Evolutionary conservation across 2,113 vertebrate genomes (phyloP).

Genomic region (Chamaetylas fuelleborni): DNA sequence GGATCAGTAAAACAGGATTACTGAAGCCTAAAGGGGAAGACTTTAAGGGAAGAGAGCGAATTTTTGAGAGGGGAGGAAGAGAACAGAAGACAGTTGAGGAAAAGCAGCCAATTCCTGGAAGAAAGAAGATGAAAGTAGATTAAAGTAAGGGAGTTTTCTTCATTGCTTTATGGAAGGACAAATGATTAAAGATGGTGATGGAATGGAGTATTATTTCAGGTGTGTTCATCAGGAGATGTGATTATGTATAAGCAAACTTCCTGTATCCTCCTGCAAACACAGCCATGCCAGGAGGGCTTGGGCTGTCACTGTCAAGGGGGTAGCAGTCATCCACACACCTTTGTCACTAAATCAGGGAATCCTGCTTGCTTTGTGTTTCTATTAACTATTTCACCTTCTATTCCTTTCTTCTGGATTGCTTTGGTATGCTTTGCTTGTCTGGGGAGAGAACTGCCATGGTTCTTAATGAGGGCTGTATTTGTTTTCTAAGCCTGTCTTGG

Average conservation of each 20-base stretch:
- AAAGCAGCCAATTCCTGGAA: background rate
- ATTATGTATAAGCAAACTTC: background rate
- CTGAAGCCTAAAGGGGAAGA: background rate
- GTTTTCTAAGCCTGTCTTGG: background rate
- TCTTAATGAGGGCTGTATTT: background rate
- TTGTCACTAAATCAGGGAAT: background rate
- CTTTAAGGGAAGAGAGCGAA: background rate
- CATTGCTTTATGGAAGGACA: background rate
- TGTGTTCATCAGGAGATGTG: background rate
- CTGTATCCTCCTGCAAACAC: background rate
- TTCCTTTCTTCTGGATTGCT: background rate
- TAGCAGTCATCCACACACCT: background rate
- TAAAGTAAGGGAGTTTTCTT: background rate
- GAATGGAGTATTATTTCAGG: background rate
- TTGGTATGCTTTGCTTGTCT: background rate
- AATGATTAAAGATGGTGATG: background rate
- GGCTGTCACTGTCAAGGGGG: background rate
- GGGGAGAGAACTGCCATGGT: background rate
- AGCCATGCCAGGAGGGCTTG: background rate
- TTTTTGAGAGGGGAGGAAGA: background rate
- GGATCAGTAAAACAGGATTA: constrained; percentile 3
- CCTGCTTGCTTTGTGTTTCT: background rate
- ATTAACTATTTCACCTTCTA: background rate
- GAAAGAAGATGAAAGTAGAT: background rate
- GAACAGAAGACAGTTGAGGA: background rate